Base-by-base conservation (phyloP, 2,888 invertebrate species). In the Parelbella ahira region DNA sequence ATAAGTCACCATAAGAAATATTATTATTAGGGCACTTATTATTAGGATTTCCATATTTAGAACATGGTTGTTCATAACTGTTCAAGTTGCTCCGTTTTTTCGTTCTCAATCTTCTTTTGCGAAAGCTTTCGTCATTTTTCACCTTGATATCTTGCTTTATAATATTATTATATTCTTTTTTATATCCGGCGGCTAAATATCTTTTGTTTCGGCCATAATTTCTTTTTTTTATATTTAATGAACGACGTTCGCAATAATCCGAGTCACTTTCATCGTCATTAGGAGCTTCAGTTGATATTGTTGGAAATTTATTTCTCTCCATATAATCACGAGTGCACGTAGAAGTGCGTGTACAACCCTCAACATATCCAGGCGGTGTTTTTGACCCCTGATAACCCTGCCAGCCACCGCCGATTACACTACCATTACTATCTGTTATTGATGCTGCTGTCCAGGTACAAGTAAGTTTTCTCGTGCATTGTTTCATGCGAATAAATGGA, bases 171-270 rank as follows among this genome's bases (percentile, higher is more conserved):
- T n/a, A n/a, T n/a, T n/a, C n/a, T n/a, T n/a, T n/a, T n/a, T n/a
- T n/a, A n/a, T n/a, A n/a, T n/a, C n/a, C n/a, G n/a, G n/a, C n/a
- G n/a, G n/a, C n/a, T n/a, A n/a, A n/a, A n/a, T n/a, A n/a, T n/a
- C n/a, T n/a, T n/a, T n/a, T n/a, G n/a, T n/a, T n/a, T n/a, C n/a
- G n/a, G n/a, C n/a, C n/a, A n/a, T n/a, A n/a, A 7, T 21, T 20
- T 4, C 21, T 13, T 36, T 7, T 46, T 42, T 28, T 41, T 33
- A 38, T 60, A 51, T 80, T 67, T 8, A 83, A 62, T 7, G 77
- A 71, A 12, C 78, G 63, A 28, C 68, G 68, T 60, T 84, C 83
- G 51, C 86, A 87, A 54, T 87, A 87, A 48, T 86, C 86, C 51
- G 72, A 80, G 32, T 83, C 77, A 10, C 24, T 23, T 2, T 65